These are phyloP conservation scores for Mesorhabditis belari DNA, from an alignment of 2,888 invertebrate genomes.

Conservation along the genomic window DNA sequence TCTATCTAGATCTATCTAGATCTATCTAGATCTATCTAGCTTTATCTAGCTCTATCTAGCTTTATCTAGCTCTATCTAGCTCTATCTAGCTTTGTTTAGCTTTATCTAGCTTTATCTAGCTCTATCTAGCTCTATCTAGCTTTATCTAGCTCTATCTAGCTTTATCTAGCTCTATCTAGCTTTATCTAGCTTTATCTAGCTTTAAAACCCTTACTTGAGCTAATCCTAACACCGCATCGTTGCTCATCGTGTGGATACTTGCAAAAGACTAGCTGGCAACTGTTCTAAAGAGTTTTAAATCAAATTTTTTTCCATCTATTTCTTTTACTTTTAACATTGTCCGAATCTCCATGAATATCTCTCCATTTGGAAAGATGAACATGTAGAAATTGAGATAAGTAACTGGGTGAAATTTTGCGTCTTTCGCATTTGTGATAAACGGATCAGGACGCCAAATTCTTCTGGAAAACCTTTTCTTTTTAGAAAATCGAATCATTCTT, in stretches of 20 bases:
- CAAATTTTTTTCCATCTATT: slow-evolving; percentile 1
- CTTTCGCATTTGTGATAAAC: slow-evolving; percentile 42
- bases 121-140: too few relatives aligned
- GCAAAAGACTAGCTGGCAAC: slow-evolving; percentile 39
- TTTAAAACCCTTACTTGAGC: slow-evolving; percentile 38
- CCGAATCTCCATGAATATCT: slow-evolving; percentile 44
- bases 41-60: neutral
- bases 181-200: too few relatives aligned
- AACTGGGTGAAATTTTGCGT: slow-evolving; percentile 43
- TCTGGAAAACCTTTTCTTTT: too few relatives aligned
- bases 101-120: neutral
- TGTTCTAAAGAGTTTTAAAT: slow-evolving; percentile 5
- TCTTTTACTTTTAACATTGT: slow-evolving; percentile 39
- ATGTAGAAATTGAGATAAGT: slow-evolving; percentile 49
- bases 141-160: too few relatives aligned
- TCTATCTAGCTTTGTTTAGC: neutral
- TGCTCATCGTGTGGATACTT: slow-evolving; percentile 51
- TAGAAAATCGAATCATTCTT: too few relatives aligned
- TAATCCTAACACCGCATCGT: slow-evolving; percentile 36
- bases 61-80: neutral
- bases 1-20: neutral
- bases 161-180: too few relatives aligned
- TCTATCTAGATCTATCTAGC: neutral
- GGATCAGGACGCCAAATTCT: slow-evolving; percentile 38
- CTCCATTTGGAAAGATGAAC: slow-evolving; percentile 47